These are phyloP conservation scores for Oncorhynchus clarkii DNA, from an alignment of 2,113 vertebrate genomes.

Conservation along the genomic window DNA sequence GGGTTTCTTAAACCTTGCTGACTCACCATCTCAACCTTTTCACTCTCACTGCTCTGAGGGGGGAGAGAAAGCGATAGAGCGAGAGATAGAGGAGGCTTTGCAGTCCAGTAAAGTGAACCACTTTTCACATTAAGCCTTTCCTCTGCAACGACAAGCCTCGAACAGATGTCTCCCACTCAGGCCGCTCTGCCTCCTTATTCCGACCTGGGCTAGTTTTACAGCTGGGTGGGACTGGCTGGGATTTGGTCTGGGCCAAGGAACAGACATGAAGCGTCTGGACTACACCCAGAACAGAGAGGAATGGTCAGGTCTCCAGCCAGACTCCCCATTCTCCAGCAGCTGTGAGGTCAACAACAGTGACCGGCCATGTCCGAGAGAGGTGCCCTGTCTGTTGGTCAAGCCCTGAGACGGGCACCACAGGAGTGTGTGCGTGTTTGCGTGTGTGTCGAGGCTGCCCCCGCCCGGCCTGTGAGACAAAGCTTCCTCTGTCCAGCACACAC, in stretches of 20 bases:
- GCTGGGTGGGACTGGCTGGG: constrained; percentile 34
- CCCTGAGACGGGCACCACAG: not conserved
- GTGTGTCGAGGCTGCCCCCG: not conserved
- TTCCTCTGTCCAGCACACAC: constrained; percentile 57
- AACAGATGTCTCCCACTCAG: constrained; percentile 1
- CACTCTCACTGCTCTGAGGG: not conserved
- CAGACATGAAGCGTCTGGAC: constrained; percentile 4
- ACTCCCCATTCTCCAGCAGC: constrained; percentile 6
- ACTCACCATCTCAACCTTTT: constrained; percentile 39
- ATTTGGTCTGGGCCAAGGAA: constrained; percentile 17
- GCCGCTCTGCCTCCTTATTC: constrained; percentile 4
- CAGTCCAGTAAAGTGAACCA: constrained; percentile 28
- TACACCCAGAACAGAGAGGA: not conserved
- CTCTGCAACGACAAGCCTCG: constrained; percentile 20
- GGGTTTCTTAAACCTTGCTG: constrained; percentile 39
- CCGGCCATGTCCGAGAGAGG: not conserved
- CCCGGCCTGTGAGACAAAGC: constrained; percentile 47
- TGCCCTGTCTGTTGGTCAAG: not conserved
- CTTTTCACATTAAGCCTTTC: constrained; percentile 37
- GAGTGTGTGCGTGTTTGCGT: constrained; percentile 3
- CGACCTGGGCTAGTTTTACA: constrained; percentile 37
- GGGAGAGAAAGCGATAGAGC: constrained; percentile 6
- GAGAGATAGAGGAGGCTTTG: not conserved
- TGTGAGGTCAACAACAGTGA: constrained; percentile 47
- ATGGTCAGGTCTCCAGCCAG: constrained; percentile 21